A percentile compares a stretch with the other conserved stretches of the same genome.
These are phyloP conservation scores for Elmis aenea DNA, from an alignment of 2,888 invertebrate species.

Conservation along the genomic window DNA sequence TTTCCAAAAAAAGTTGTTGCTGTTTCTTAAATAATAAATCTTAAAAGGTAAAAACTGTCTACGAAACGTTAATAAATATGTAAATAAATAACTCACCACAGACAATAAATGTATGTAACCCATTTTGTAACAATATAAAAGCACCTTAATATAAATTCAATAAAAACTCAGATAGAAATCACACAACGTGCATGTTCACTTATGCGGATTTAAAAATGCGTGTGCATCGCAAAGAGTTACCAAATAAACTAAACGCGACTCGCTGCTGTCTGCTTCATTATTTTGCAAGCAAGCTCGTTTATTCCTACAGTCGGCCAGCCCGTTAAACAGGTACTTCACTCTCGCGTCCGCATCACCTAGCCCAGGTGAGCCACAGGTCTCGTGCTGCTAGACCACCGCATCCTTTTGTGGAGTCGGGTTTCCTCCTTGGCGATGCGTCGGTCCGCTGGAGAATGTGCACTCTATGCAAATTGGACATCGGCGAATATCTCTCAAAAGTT, in stretches of 20 bases:
- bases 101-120: slow-evolving; percentile 1
- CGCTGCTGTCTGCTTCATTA: slow-evolving; percentile 38
- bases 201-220: slow-evolving; percentile 31
- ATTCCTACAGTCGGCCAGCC: slow-evolving; percentile 18
- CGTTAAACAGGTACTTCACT: slow-evolving; percentile 3
- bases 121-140: slow-evolving; percentile 2
- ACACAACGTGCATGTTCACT: slow-evolving; percentile 11
- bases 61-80: background rate
- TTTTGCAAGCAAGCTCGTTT: slow-evolving; percentile 35
- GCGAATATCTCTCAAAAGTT: no score
- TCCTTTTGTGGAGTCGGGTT: no score
- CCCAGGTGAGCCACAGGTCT: no score
- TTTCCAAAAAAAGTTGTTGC: no score
- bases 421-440: no score
- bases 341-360: no score
- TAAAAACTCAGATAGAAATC: slow-evolving; percentile 3
- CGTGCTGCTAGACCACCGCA: no score
- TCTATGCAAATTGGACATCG: no score
- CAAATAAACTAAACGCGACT: slow-evolving; percentile 42
- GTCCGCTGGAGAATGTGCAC: no score
- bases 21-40: no score
- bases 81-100: slow-evolving; percentile 4
- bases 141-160: slow-evolving; percentile 7
- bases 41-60: background rate
- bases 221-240: slow-evolving; percentile 42